A percentile compares a stretch with the other conserved stretches of the same genome.
These are phyloP conservation scores for Proctacanthus coquilletti DNA, from an alignment of 1,140 invertebrate species.

Conservation along the genomic window DNA sequence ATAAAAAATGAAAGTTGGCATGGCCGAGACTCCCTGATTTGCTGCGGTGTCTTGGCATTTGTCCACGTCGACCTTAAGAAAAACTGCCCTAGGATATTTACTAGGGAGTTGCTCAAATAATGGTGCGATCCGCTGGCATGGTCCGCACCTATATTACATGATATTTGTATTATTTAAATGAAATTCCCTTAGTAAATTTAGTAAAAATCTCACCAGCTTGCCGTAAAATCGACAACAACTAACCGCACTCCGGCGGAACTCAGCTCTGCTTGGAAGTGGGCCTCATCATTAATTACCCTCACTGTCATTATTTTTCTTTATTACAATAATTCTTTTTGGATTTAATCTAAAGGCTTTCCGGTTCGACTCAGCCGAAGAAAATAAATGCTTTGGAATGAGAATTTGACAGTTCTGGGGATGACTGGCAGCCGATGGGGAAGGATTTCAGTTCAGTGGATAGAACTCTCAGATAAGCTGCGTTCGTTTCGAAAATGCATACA, in stretches of 20 bases:
- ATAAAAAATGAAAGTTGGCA: conserved; percentile 98
- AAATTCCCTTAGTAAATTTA: conserved; percentile 2
- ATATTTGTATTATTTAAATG: neutral
- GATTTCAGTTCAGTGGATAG: too few relatives aligned
- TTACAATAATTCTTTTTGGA: neutral
- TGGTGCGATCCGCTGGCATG: conserved; percentile 84
- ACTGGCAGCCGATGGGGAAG: too few relatives aligned
- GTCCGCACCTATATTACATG: conserved; percentile 62
- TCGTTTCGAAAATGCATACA: too few relatives aligned
- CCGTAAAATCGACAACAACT: conserved; percentile 90
- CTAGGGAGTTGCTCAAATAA: conserved; percentile 70
- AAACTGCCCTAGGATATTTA: conserved; percentile 78
- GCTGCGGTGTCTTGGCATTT: conserved; percentile 73
- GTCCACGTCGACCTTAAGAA: conserved; percentile 91
- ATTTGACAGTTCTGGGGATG: too few relatives aligned
- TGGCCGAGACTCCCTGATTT: conserved; percentile 73
- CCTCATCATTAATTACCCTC: conserved; percentile 40
- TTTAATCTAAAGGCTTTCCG: neutral
- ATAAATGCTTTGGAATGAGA: too few relatives aligned
- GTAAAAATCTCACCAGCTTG: conserved; percentile 53
- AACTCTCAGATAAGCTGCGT: too few relatives aligned
- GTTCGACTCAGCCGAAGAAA: too few relatives aligned
- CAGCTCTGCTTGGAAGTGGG: conserved; percentile 71
- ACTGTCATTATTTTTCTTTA: conserved; percentile 17
- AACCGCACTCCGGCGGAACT: conserved; percentile 63